Percentiles rank a stretch among this genome's conserved stretches.
Conservation (phyloP, 2,888 invertebrate genomes). For the Philonicus albiceps region DNA sequence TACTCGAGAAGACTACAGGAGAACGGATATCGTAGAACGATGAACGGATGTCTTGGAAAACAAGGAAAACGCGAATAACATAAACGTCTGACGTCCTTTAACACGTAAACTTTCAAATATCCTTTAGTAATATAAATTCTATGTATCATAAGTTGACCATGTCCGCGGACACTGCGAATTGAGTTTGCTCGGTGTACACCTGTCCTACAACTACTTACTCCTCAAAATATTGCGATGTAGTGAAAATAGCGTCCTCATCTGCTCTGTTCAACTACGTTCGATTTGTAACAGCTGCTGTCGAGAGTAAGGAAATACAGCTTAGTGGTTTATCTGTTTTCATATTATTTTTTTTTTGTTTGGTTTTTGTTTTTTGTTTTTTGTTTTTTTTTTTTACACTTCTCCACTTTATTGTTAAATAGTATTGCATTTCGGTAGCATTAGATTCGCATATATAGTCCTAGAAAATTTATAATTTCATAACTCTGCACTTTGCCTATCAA, state of each 20-base stretch:
- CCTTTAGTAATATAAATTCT: conserved; percentile 42
- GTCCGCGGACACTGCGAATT: conserved; percentile 19
- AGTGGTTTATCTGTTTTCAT: not conserved
- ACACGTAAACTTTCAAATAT: conserved; percentile 32
- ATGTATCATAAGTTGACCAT: conserved; percentile 45
- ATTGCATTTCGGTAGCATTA: conserved; percentile 43
- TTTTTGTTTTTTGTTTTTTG: not conserved
- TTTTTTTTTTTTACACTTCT: not conserved
- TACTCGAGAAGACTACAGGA: not conserved
- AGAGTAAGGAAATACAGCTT: conserved; percentile 20
- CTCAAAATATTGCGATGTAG: conserved; percentile 37
- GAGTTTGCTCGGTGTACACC: conserved; percentile 3
- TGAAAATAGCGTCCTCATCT: conserved; percentile 36
- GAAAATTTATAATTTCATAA: conserved; percentile 38
- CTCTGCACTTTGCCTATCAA: conserved; percentile 19
- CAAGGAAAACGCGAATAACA: conserved; percentile 9
- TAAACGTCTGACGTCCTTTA: not conserved
- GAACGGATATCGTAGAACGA: conserved; percentile 15
- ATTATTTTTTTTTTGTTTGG: not conserved
- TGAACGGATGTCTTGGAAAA: not conserved
- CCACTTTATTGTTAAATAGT: conserved; percentile 28
- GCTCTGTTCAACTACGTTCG: conserved; percentile 23
- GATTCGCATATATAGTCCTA: conserved; percentile 43
- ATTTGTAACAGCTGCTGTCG: conserved; percentile 14
- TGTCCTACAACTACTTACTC: not conserved